phyloP scores from a whole-genome alignment of 2,797 vertebrate species.

The Hipposideros larvatus region DNA sequence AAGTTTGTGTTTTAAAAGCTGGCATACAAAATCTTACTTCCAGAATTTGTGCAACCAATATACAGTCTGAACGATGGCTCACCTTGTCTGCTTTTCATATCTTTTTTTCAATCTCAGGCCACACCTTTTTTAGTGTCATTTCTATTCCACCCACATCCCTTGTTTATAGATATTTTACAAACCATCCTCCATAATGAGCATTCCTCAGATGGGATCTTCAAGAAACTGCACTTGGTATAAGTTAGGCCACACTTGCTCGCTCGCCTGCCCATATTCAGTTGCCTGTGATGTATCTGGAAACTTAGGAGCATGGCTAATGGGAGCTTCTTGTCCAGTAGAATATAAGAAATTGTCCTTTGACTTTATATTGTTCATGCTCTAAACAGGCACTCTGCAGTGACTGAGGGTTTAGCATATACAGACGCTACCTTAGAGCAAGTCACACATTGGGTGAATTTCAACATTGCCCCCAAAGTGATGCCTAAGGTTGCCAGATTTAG shows the following conservation, averaged over 20 bases:
- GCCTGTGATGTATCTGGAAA: neutral
- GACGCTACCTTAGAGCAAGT: neutral
- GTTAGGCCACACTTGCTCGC: neutral
- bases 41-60: neutral
- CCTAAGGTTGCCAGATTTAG: neutral
- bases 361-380: neutral
- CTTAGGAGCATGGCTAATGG: neutral
- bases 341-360: neutral
- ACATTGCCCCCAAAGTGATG: neutral
- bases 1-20: neutral
- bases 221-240: neutral
- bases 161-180: conserved; percentile 13
- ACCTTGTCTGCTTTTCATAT: neutral
- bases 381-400: neutral
- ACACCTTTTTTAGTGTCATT: neutral
- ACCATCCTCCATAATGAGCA: neutral
- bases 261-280: neutral
- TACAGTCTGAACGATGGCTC: neutral
- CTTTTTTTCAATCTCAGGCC: conserved; percentile 6
- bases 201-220: neutral
- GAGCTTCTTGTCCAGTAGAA: neutral
- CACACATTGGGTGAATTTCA: neutral
- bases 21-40: neutral
- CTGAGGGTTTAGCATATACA: neutral
- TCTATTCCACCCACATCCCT: neutral